A percentile compares a stretch with the other conserved stretches of the same genome.
Conservation (phyloP, 2,888 invertebrate species). For the Pantelozetes paolii region DNA sequence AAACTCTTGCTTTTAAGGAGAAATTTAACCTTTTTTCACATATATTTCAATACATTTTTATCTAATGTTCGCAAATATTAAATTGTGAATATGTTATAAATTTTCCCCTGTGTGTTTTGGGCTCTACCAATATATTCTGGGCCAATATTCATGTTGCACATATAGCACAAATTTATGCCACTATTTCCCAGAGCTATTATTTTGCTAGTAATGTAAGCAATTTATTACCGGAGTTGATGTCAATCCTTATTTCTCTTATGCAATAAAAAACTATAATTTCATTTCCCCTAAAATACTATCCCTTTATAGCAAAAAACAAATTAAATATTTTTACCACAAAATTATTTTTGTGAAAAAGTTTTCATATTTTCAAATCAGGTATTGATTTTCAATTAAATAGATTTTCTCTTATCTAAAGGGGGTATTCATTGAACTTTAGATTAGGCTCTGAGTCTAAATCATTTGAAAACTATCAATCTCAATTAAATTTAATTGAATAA, state of each 20-base stretch:
- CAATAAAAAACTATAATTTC: slow-evolving; percentile 10
- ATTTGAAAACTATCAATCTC: too few relatives aligned
- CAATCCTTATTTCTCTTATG: slow-evolving; percentile 5
- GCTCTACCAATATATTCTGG: background rate
- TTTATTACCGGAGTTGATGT: slow-evolving; percentile 28
- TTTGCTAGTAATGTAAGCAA: slow-evolving; percentile 28
- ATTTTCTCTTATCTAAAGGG: too few relatives aligned
- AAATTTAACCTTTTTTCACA: background rate
- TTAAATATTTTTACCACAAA: background rate
- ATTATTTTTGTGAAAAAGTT: background rate
- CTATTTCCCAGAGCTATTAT: slow-evolving; percentile 30
- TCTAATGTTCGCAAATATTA: background rate
- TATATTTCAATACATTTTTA: background rate
- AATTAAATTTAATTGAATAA: too few relatives aligned
- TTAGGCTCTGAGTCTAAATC: too few relatives aligned
- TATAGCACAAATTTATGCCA: slow-evolving; percentile 26
- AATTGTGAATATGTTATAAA: slow-evolving; percentile 2
- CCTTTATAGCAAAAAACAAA: background rate
- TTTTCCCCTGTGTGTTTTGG: background rate
- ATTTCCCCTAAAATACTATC: background rate
- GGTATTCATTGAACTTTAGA: too few relatives aligned
- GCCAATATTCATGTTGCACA: slow-evolving; percentile 6
- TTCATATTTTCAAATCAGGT: too few relatives aligned
- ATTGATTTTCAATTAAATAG: too few relatives aligned
- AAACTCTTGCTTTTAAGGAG: too few relatives aligned